Base-by-base conservation (phyloP, 2,113 vertebrate genomes). In the Nothoprocta pentlandii region DNA sequence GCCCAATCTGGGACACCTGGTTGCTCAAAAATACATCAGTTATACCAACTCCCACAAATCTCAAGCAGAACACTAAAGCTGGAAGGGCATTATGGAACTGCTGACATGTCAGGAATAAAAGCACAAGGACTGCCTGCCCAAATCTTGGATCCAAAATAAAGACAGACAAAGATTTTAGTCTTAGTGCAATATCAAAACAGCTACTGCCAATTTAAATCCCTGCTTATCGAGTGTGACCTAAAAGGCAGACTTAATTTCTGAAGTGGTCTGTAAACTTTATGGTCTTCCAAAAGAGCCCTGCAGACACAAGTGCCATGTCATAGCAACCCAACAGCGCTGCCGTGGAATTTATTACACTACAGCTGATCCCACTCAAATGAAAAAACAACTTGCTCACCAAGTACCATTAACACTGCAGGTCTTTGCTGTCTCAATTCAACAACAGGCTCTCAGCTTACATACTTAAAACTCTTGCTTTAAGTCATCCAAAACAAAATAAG, bases 61-160 rank as follows among this genome's bases (percentile, higher is more conserved):
- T 85, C 59, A 89, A 93, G 86, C 19, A 90, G 87, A 92, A 87
- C 49, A 94, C 51, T 91, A 91, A 91, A 96, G 91, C 44, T 61
- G 17, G 10, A 69, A 97, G 82, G 62, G 73, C 80, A 89, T 71
- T 75, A 39, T 16, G 23, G 44, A 94, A 91, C 44, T 87, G 22
- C 88, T 70, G 63, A 51, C n/a, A 90, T 76, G 70, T 63, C 79
- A 84, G 20, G 32, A 78, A 62, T 36, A 86, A 80, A 53, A 93
- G 44, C 41, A 87, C 80, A 84, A 62, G 41, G 49, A 82, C 75
- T 41, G 53, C 69, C 26, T 70, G 44, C 28, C 88, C 41, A 80
- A 74, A 82, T 75, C 30, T 41, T 73, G 6, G 6, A 68, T 20
- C 36, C 87, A 73, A 93, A 90, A 22, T 85, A 92, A n/a, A 44